A percentile compares a stretch with the other conserved stretches of the same genome.
Conservation (phyloP, 2,888 invertebrate genomes). For the Platycnemis pennipes region DNA sequence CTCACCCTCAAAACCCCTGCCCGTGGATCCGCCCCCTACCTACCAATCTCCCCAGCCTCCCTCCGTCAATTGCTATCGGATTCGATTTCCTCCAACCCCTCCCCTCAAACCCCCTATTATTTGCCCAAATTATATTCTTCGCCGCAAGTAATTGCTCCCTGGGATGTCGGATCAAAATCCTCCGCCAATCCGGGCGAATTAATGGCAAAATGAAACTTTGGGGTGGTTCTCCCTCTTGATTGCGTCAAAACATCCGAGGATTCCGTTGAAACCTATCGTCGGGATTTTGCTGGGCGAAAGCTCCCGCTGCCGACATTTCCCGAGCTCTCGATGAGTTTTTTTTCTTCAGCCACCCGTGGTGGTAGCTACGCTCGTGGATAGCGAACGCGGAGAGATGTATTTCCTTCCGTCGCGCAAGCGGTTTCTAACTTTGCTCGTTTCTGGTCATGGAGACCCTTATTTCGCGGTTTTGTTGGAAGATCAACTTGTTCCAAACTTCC, state of each 20-base stretch:
- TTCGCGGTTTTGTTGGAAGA: neutral
- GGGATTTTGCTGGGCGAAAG: neutral
- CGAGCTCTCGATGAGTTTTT: neutral
- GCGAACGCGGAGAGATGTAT: neutral
- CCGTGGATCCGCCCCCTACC: neutral
- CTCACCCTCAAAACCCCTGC: neutral
- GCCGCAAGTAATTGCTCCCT: conserved; percentile 5
- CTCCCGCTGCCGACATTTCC: neutral
- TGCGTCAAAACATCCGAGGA: neutral
- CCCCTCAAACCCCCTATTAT: neutral
- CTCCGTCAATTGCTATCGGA: neutral
- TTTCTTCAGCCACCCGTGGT: neutral
- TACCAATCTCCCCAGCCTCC: neutral
- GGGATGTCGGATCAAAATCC: conserved; percentile 32
- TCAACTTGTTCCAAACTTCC: neutral
- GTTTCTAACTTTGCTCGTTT: neutral
- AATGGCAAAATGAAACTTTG: conserved; percentile 24
- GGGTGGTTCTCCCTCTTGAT: neutral
- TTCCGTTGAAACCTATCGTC: neutral
- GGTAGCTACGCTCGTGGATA: neutral
- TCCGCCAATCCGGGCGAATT: conserved; percentile 8
- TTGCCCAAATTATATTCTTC: conserved; percentile 36
- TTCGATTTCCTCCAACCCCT: neutral
- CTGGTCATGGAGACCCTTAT: neutral
- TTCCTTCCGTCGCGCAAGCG: neutral